Base-by-base conservation (phyloP, 2,888 invertebrate genomes). In the Eristalis pertinax region DNA sequence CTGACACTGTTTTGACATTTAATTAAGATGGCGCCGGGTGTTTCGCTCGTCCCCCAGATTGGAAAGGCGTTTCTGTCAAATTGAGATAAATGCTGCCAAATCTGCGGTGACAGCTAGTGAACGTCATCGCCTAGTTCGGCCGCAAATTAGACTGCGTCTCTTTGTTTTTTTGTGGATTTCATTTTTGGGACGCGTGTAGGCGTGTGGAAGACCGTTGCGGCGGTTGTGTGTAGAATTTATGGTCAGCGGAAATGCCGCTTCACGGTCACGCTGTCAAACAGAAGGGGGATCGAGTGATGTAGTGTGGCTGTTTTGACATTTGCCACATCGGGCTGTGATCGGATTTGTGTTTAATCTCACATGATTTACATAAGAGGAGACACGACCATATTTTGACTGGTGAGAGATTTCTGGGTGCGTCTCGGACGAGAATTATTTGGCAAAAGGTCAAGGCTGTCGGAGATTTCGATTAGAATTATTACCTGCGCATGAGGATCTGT, bases 221-320 rank as follows among this genome's bases (percentile, higher is more conserved):
- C 50, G 38, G 32, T 8, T 11, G 65, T 68, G 68, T 38, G 80
- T 62, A 62, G 62, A 68, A 78, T 78, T 68, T 73, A 68, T 81
- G 72, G 43, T 41, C 50, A 22, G 56, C 81, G 84, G 84, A 81
- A 77, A 73, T 58, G 22, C 38, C 29, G 38, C 72, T 85, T 85
- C 84, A 85, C 69, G 84, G 81, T 81, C 84, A 85, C 76, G 26
- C 35, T 73, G 76, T 73, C 72, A 76, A 58, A 69, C 73, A 26
- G 50, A 68, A 43, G 62, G 56, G n/a, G 72, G 70, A 63, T 77
- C 76, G 35, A 62, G 7, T 50, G 38, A 75, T 75, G n/a, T 38
- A 65, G 35, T 24, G 43, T 68, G 35, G 41, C 68, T n/a, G 7
- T 58, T 65, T 13, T 26, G 50, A 19, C 50, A 50, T 50, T 50